These are phyloP conservation scores for Macrophya annulata DNA, from an alignment of 2,888 invertebrate genomes.

Conservation along the genomic window DNA sequence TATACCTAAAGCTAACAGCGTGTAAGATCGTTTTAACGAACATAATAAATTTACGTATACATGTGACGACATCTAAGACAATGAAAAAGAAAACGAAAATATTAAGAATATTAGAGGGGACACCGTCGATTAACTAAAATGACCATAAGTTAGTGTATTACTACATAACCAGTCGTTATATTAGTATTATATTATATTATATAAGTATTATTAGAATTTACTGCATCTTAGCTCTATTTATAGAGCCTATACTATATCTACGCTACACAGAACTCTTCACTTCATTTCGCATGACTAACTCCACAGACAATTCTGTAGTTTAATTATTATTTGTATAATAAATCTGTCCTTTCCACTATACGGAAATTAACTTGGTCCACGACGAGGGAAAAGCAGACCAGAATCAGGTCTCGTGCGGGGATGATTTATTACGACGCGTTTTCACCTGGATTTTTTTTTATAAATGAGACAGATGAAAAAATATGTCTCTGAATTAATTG, in stretches of 20 bases:
- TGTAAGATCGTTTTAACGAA: background rate
- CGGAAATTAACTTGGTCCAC: background rate
- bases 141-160: background rate
- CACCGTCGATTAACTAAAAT: background rate
- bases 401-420: background rate
- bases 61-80: background rate
- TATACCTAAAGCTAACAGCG: background rate
- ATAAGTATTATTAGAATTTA: conserved; percentile 17
- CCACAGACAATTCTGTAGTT: background rate
- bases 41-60: background rate
- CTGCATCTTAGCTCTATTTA: conserved; percentile 12
- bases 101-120: background rate
- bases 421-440: background rate
- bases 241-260: background rate
- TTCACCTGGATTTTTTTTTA: background rate
- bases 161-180: background rate
- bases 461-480: too few relatives aligned
- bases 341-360: background rate
- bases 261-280: conserved; percentile 4
- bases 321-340: conserved; percentile 7
- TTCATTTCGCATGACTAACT: conserved; percentile 23
- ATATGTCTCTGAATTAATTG: background rate
- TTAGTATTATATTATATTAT: too few relatives aligned
- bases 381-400: background rate
- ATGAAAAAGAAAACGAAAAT: background rate